phyloP scores from a whole-genome alignment of 2,113 vertebrate species.

The Oophaga pumilio region DNA sequence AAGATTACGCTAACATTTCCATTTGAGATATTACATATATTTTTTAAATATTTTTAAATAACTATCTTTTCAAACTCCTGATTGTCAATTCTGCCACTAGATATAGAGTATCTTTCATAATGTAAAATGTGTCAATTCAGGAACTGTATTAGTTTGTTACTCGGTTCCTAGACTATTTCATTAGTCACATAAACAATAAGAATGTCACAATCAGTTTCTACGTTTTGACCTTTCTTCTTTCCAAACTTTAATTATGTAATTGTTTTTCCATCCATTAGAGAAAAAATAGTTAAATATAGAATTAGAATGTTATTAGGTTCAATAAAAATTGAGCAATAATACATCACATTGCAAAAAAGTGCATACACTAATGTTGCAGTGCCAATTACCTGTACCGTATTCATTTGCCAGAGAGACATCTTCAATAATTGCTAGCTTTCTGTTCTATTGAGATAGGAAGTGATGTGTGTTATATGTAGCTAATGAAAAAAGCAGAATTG shows the following conservation, averaged over 20 bases:
- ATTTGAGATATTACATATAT: too few relatives aligned
- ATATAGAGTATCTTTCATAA: conserved; percentile 26
- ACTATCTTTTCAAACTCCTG: background rate
- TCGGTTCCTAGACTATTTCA: conserved; percentile 20
- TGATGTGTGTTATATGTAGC: conserved; percentile 47
- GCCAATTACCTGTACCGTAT: conserved; percentile 43
- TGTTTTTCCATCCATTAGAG: conserved; percentile 43
- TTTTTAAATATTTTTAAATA: too few relatives aligned
- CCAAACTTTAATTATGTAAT: conserved; percentile 44
- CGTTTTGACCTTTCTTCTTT: conserved; percentile 6
- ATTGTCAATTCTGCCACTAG: background rate
- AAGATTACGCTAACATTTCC: too few relatives aligned
- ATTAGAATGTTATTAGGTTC: conserved; percentile 35
- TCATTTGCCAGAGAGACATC: conserved; percentile 34
- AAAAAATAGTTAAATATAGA: conserved; percentile 7
- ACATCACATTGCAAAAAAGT: conserved; percentile 24
- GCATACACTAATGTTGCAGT: background rate
- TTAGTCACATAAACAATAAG: conserved; percentile 42
- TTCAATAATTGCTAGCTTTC: conserved; percentile 47
- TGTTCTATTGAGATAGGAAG: conserved; percentile 48
- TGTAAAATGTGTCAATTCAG: conserved; percentile 12
- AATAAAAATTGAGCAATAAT: conserved; percentile 49
- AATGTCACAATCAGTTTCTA: conserved; percentile 25
- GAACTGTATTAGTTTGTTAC: conserved; percentile 14
- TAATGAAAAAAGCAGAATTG: conserved; percentile 11